Evolutionary conservation across 1,140 invertebrate genomes (phyloP), one percentile per base, ranked within the genome.

Genomic region (Anoplolepis gracilipes): DNA sequence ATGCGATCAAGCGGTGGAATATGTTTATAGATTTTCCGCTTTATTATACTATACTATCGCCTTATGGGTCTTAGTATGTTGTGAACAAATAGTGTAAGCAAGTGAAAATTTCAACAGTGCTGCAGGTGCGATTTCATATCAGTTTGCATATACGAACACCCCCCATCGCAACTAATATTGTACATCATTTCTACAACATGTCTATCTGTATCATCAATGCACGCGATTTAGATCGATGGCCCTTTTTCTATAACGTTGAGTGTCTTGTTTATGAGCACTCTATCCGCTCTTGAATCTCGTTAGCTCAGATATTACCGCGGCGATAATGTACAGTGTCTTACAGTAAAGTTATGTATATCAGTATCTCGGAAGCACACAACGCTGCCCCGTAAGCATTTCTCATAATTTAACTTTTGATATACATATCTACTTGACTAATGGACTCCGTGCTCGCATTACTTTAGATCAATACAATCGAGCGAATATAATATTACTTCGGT

Each of bases 221-320:
- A 36, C n/a, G 42, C 42, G n/a, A 79, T 79, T 55, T 30, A 79
- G 67, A 79, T 53, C 76, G 28, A 78, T 36, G 28, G 28, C 42
- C 8, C 42, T 69, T 53, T 67, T 33, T 42, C 42, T 53, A 78
- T 78, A 42, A 69, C n/a, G 28, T n/a, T 69, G 62, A 79, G 42
- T n/a, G 76, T 25, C 76, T 79, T 79, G 30, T 67, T 79, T 79
- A 78, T n/a, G 76, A 67, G 62, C 76, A 79, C 76, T 79, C 42
- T 67, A 22, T 30, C 36, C 42, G 61, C 62, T 53, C 76, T 16
- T 67, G 76, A 79, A 79, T 67, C 61, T 79, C 76, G 39, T 79
- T 79, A 79, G 46, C 42, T 67, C 7, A 7, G 46, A 33, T 79
- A 79, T 79, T 79, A 79, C 62, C 30, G 42, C n/a, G 61, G 16